phyloP scores from a whole-genome alignment of 2,797 vertebrate species.

The Peromyscus eremicus region DNA sequence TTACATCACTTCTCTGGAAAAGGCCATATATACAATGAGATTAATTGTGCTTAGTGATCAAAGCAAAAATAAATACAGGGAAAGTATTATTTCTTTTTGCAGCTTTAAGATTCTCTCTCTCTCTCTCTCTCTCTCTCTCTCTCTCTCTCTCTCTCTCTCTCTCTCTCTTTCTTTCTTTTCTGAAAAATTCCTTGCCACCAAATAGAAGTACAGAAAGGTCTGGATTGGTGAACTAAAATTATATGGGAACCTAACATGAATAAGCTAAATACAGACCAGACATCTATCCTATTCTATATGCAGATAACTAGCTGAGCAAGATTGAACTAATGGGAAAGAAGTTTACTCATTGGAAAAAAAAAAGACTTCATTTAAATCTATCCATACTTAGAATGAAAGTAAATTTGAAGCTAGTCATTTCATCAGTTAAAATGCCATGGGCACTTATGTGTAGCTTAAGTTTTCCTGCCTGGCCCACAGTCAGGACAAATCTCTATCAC shows the following conservation, averaged over 20 bases:
- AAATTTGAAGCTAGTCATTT: neutral
- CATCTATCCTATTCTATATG: neutral
- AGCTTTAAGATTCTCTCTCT: neutral
- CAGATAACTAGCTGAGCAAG: neutral
- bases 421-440: neutral
- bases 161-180: neutral
- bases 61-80: neutral
- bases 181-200: neutral
- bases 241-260: neutral
- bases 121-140: neutral
- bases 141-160: neutral
- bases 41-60: slow-evolving; percentile 10
- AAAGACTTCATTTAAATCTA: neutral
- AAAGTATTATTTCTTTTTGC: slow-evolving; percentile 14
- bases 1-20: neutral
- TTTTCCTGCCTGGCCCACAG: too few species aligned
- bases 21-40: neutral
- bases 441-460: too few species aligned
- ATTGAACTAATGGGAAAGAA: slow-evolving; percentile 22
- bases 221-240: neutral
- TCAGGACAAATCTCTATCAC: too few species aligned
- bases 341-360: neutral
- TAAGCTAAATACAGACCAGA: neutral
- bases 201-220: neutral
- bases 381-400: neutral